These are phyloP conservation scores for Aquatica leii DNA, from an alignment of 2,888 invertebrate species.

Conservation along the genomic window DNA sequence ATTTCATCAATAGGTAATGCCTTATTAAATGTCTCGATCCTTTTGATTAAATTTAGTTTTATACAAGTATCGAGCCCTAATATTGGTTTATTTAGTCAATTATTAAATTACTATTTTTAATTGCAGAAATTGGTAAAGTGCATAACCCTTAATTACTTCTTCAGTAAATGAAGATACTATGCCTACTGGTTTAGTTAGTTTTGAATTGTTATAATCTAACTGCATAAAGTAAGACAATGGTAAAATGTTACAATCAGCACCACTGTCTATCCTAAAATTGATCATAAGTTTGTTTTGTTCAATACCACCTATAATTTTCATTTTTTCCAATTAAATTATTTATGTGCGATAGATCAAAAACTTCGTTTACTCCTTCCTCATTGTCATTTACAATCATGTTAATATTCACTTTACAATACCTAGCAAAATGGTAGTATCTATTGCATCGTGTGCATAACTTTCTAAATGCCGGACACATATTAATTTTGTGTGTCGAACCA, in stretches of 20 bases:
- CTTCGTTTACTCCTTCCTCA: background rate
- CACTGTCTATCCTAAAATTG: background rate
- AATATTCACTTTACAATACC: background rate
- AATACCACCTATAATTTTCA: conserved; percentile 1
- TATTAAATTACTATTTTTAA: background rate
- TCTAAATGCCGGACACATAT: no score
- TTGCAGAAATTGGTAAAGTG: background rate
- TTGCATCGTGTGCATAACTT: background rate
- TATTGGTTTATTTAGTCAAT: background rate
- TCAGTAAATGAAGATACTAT: no score
- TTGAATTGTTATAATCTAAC: no score
- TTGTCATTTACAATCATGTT: background rate
- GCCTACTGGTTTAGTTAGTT: no score
- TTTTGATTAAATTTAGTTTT: background rate
- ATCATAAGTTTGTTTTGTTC: background rate
- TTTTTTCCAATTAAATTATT: background rate
- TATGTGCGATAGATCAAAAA: background rate
- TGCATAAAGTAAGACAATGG: background rate
- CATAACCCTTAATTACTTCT: background rate
- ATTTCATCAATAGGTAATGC: background rate
- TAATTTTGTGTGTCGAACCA: no score
- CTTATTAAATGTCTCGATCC: background rate
- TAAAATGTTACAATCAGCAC: conserved; percentile 1
- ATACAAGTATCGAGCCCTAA: background rate
- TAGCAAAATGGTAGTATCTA: background rate